phyloP scores from a whole-genome alignment of 2,888 invertebrate species.

The Unio pictorum region DNA sequence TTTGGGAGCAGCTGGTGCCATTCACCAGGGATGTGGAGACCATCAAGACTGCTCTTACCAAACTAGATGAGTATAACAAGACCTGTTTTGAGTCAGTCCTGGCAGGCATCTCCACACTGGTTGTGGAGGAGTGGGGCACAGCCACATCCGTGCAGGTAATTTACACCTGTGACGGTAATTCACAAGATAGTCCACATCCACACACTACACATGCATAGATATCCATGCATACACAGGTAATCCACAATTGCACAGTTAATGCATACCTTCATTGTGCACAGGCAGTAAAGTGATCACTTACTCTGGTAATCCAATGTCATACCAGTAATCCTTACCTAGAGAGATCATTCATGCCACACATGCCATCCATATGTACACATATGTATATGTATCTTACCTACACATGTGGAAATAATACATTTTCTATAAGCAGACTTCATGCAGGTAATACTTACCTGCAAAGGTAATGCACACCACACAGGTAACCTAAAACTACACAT shows the following conservation, averaged over 20 bases:
- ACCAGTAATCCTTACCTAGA: too few species aligned
- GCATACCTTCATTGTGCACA: too few species aligned
- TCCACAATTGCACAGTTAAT: too few species aligned
- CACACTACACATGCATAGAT: neutral
- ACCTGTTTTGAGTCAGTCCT: constrained; percentile 87
- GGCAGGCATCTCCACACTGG: constrained; percentile 83
- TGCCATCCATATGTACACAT: too few species aligned
- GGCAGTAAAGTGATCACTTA: too few species aligned
- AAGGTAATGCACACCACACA: too few species aligned
- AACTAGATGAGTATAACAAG: constrained; percentile 88
- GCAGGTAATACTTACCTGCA: neutral
- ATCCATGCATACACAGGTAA: neutral
- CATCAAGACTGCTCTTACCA: constrained; percentile 83
- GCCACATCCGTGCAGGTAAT: constrained; percentile 86
- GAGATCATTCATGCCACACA: too few species aligned
- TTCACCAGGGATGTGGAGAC: constrained; percentile 91
- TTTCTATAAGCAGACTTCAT: too few species aligned
- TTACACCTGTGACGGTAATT: neutral
- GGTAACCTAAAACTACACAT: too few species aligned
- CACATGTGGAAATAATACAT: too few species aligned
- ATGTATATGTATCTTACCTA: too few species aligned
- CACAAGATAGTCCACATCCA: neutral
- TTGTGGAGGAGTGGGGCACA: constrained; percentile 89
- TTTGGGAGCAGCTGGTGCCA: constrained; percentile 77
- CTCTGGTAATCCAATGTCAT: too few species aligned